A percentile compares a stretch with the other conserved stretches of the same genome.
Conservation (phyloP, 2,113 vertebrate species). For the Lathamus discolor region DNA sequence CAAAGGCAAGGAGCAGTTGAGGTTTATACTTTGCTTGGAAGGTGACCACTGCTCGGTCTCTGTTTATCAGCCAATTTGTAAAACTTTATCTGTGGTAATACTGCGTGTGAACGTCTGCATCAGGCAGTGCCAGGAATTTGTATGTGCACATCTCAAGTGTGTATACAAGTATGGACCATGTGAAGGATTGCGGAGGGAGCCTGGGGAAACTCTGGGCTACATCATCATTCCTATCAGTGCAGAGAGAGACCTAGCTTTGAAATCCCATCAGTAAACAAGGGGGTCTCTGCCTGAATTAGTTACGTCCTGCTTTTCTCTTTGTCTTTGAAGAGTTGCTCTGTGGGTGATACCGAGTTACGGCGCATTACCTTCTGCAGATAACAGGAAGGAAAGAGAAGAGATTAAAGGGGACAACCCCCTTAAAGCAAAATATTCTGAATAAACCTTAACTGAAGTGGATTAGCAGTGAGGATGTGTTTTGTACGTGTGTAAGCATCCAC, state of each 20-base stretch:
- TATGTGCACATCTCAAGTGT: neutral
- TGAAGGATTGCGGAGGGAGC: neutral
- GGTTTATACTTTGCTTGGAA: neutral
- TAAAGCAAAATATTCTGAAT: neutral
- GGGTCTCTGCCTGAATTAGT: neutral
- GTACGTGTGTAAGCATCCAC: neutral
- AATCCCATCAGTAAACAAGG: neutral
- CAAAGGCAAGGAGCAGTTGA: neutral
- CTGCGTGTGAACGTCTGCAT: neutral
- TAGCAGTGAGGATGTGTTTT: constrained; percentile 30
- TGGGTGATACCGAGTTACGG: neutral
- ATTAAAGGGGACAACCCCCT: neutral
- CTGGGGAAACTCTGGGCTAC: neutral
- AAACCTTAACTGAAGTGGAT: constrained; percentile 44
- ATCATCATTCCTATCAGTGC: neutral
- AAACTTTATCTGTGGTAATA: neutral
- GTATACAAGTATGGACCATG: neutral
- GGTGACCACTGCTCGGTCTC: neutral
- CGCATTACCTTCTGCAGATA: neutral
- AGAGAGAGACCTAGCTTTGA: neutral
- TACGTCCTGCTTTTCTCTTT: neutral
- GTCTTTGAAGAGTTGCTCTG: neutral
- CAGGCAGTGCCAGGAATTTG: neutral
- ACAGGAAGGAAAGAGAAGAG: neutral
- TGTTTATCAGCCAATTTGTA: neutral